Evolutionary conservation across 2,888 invertebrate genomes (phyloP), one percentile per base, ranked within the genome.

Genomic region (Labia minor): DNA sequence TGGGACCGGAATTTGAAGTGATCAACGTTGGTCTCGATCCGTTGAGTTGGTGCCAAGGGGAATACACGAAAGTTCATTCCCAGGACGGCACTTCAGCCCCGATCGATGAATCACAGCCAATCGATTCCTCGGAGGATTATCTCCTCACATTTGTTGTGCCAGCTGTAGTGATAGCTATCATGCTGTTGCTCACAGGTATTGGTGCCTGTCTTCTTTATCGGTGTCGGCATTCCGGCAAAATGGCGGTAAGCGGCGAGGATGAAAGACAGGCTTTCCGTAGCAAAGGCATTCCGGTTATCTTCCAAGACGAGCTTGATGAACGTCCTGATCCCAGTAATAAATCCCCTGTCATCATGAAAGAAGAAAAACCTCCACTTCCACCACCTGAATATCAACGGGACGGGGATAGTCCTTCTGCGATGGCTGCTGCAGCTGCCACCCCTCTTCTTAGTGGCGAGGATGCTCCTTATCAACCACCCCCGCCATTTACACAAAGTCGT

Each of bases 261-360:
- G 91, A 91, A 72, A 82, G 90, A 18, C 88, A 89, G 75, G 88
- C 64, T 18, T 78, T 76, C 71, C 76, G 80, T 67, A 78, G 77
- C 70, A 81, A 81, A 73, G 83, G 83, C 65, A 94, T 95, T 73
- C 97, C 98, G 0, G 95, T 97, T 49, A 97, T 98, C 75, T 96
- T 97, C 79, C 92, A 92, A 78, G 96, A 98, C 77, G 98, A 98
- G 77, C 81, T 97, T 62, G 95, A 96, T 73, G 95, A 95, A 74
- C 89, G 94, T 73, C 92, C 90, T 0, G 91, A 91, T 77, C 88
- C 91, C 19, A 89, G 88, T 21, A 92, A 92, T 76, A 92, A 95
- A 79, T 89, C 91, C 70, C 96, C 96, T 3, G 90, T 96, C 66
- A 95, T 97, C 72, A 84, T 96, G 79, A 90, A 93, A 74, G 95